phyloP scores from a whole-genome alignment of 2,797 vertebrate genomes.

The Rachycentron canadum region DNA sequence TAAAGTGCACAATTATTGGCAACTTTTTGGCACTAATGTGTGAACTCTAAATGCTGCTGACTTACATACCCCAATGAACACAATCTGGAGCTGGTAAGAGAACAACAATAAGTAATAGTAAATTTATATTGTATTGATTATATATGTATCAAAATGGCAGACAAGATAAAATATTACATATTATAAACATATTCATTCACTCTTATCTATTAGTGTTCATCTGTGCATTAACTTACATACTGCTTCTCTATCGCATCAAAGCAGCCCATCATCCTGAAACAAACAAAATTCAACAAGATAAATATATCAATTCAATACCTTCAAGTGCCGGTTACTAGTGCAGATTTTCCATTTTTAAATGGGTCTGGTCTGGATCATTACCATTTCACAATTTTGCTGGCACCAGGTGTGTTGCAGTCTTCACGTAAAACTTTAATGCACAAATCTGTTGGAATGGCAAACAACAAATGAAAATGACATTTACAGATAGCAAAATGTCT shows the following conservation, averaged over 20 bases:
- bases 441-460: conserved; percentile 64
- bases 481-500: not conserved
- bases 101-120: conserved; percentile 20
- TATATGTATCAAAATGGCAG: not conserved
- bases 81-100: conserved; percentile 83
- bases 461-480: not conserved
- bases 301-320: conserved; percentile 8
- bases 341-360: not conserved
- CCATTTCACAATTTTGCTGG: conserved; percentile 81
- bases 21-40: not conserved
- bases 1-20: not conserved
- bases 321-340: not conserved
- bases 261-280: conserved; percentile 93
- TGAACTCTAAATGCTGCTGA: conserved; percentile 7
- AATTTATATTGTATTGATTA: not conserved
- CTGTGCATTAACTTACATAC: conserved; percentile 91
- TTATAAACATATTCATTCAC: not conserved
- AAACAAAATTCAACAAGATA: not conserved
- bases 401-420: conserved; percentile 70
- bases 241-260: conserved; percentile 95
- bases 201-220: too few species aligned
- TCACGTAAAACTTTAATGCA: conserved; percentile 85
- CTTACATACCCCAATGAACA: conserved; percentile 85
- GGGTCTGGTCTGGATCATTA: conserved; percentile 33
- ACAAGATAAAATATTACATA: not conserved